Evolutionary conservation across 1,140 invertebrate genomes (phyloP).

Genomic region (Drosophila biarmipes): DNA sequence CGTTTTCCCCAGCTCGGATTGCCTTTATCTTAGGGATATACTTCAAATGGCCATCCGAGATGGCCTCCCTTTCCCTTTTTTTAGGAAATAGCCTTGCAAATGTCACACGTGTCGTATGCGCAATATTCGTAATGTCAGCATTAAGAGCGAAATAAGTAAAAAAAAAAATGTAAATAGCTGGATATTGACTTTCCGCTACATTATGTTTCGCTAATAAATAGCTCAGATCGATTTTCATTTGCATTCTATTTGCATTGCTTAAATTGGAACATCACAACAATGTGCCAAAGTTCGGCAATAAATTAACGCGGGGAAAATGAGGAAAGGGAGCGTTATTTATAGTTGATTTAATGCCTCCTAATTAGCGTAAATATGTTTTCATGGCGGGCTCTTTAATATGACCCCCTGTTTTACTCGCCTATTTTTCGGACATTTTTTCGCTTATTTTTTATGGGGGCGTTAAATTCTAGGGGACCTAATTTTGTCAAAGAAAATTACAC

Average conservation of each 20-base stretch:
- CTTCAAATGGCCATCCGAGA: slow-evolving; percentile 48
- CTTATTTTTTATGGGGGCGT: background rate
- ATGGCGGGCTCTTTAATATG: background rate
- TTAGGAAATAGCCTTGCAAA: slow-evolving; percentile 15
- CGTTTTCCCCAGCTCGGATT: slow-evolving; percentile 36
- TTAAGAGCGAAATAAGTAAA: background rate
- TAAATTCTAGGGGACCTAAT: background rate
- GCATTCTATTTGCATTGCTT: background rate
- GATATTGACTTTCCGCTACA: background rate
- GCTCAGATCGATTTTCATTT: background rate
- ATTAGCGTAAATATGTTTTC: slow-evolving; percentile 36
- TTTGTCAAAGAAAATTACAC: background rate
- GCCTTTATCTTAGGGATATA: slow-evolving; percentile 49
- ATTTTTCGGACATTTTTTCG: background rate
- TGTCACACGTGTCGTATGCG: slow-evolving; percentile 46
- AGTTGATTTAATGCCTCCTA: slow-evolving; percentile 38
- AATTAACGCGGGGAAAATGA: background rate
- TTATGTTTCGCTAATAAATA: slow-evolving; percentile 16
- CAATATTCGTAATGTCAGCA: slow-evolving; percentile 40
- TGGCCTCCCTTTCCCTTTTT: background rate
- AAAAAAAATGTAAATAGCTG: background rate
- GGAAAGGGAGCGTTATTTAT: slow-evolving; percentile 13
- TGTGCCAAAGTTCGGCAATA: background rate
- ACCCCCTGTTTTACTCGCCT: background rate
- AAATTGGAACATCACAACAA: background rate